phyloP scores from a whole-genome alignment of 2,888 invertebrate genomes.

The Parelbella ahira region DNA sequence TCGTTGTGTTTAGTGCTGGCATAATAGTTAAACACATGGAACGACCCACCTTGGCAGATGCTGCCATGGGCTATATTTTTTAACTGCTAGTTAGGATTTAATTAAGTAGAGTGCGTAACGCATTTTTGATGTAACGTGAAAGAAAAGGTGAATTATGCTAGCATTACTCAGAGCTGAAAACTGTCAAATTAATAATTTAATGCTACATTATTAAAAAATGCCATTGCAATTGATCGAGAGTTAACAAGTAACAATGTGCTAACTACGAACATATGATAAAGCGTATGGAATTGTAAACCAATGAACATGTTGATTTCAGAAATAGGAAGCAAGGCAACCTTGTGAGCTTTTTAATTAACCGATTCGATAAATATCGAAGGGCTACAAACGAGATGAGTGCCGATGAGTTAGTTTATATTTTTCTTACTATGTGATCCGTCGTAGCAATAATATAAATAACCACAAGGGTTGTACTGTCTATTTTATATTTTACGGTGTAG shows the following conservation, averaged over 20 bases:
- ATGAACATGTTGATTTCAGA: slow-evolving; percentile 43
- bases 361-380: slow-evolving; percentile 38
- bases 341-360: slow-evolving; percentile 42
- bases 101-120: no score
- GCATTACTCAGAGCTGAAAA: slow-evolving; percentile 17
- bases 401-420: slow-evolving; percentile 39
- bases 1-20: slow-evolving; percentile 2
- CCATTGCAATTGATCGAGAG: slow-evolving; percentile 5
- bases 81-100: no score
- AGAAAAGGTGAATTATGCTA: no score
- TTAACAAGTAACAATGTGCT: slow-evolving; percentile 42
- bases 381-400: slow-evolving; percentile 32
- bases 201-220: slow-evolving; percentile 18
- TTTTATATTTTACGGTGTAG: slow-evolving; percentile 20
- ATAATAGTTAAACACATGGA: slow-evolving; percentile 1
- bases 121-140: no score
- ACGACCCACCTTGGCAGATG: no score
- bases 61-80: no score
- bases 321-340: slow-evolving; percentile 35
- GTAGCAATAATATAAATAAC: slow-evolving; percentile 19
- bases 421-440: slow-evolving; percentile 31
- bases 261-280: slow-evolving; percentile 32
- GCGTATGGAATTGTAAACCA: slow-evolving; percentile 25
- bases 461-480: slow-evolving; percentile 20
- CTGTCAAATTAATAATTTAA: slow-evolving; percentile 19